These are phyloP conservation scores for Latrodectus hesperus DNA, from an alignment of 2,888 invertebrate species.

Conservation along the genomic window DNA sequence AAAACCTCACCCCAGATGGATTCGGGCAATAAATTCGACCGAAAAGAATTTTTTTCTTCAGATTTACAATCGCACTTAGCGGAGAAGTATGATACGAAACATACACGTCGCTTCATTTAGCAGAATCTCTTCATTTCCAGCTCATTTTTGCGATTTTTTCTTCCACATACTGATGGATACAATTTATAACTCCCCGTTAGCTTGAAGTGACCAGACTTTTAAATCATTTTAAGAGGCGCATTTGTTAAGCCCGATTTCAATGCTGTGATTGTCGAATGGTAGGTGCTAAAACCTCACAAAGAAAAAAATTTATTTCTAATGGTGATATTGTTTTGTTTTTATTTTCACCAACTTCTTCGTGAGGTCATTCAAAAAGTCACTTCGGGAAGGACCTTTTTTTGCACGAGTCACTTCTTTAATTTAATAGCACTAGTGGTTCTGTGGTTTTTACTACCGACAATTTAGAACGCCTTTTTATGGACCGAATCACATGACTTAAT, in stretches of 20 bases:
- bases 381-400: background rate
- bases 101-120: constrained; percentile 17
- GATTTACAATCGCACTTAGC: constrained; percentile 41
- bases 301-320: background rate
- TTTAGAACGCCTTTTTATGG: constrained; percentile 47
- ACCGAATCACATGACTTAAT: constrained; percentile 46
- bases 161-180: background rate
- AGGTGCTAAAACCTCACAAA: constrained; percentile 40
- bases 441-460: constrained; percentile 51
- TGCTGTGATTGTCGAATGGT: constrained; percentile 45
- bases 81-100: constrained; percentile 37
- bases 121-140: constrained; percentile 33
- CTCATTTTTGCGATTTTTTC: background rate
- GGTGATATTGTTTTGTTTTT: constrained; percentile 23
- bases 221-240: constrained; percentile 66
- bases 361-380: constrained; percentile 18
- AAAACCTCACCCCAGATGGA: constrained; percentile 10
- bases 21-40: constrained; percentile 16
- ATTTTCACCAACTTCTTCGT: constrained; percentile 14
- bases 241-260: constrained; percentile 38
- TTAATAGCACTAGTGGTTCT: constrained; percentile 4
- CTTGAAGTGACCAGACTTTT: constrained; percentile 13
- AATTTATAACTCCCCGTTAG: constrained; percentile 34
- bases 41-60: constrained; percentile 14
- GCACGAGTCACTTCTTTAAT: background rate